Percentiles rank a stretch among this genome's conserved stretches.
phyloP scores from a whole-genome alignment of 2,888 invertebrate genomes.

The Leptura quadrifasciata region DNA sequence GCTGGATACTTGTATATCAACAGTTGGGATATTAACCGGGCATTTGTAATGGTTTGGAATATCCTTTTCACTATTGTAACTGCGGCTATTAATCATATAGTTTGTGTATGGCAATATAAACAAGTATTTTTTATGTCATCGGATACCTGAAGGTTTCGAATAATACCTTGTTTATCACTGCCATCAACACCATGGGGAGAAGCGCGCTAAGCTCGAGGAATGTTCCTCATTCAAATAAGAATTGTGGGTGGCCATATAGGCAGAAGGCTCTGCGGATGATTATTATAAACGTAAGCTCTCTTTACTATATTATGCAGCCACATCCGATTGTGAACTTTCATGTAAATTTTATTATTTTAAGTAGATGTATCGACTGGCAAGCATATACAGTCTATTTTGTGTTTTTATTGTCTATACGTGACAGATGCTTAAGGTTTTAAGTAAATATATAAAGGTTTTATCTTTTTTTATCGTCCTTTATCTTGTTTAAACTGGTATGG shows the following conservation, averaged over 20 bases:
- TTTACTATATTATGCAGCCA: slow-evolving; percentile 45
- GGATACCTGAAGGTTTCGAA: slow-evolving; percentile 72
- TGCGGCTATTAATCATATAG: slow-evolving; percentile 73
- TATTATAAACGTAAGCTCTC: slow-evolving; percentile 50
- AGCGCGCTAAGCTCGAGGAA: slow-evolving; percentile 65
- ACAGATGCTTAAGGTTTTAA: slow-evolving; percentile 48
- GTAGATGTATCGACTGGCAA: slow-evolving; percentile 48
- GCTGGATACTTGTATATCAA: slow-evolving; percentile 16
- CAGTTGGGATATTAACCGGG: slow-evolving; percentile 61
- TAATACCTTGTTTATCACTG: slow-evolving; percentile 74
- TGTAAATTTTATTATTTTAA: slow-evolving; percentile 57
- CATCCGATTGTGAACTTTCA: slow-evolving; percentile 52
- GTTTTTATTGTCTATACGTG: slow-evolving; percentile 56
- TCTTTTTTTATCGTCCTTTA: slow-evolving; percentile 44
- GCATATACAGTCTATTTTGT: slow-evolving; percentile 47
- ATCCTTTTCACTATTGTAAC: slow-evolving; percentile 65
- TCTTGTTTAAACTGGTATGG: slow-evolving; percentile 32
- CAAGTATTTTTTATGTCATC: slow-evolving; percentile 76
- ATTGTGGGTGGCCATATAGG: slow-evolving; percentile 67
- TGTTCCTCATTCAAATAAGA: slow-evolving; percentile 62
- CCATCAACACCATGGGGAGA: slow-evolving; percentile 74
- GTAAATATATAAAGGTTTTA: slow-evolving; percentile 50
- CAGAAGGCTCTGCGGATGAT: slow-evolving; percentile 41
- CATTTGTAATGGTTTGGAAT: slow-evolving; percentile 64
- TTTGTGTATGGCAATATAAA: slow-evolving; percentile 73